Base-by-base conservation (phyloP, 2,797 vertebrate species). In the Schizopygopsis malacanthus region DNA sequence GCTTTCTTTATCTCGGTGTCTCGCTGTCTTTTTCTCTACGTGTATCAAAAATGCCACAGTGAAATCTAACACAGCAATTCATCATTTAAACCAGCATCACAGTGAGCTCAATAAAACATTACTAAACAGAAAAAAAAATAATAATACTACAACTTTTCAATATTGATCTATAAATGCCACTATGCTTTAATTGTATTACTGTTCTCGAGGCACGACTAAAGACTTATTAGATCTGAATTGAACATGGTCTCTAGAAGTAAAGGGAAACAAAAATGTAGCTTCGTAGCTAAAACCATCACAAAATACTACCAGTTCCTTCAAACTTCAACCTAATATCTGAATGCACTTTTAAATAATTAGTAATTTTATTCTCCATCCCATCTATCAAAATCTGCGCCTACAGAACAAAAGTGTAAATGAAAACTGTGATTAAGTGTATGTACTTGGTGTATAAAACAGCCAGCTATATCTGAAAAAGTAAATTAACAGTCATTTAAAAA, bases 301-400 rank as follows among this genome's bases (percentile, higher is more conserved):
- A 92, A 92, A 93, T 90, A 93, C 90, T 89, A 90, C 90, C 87
- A 84, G 85, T 89, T 87, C 10, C 37, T 88, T 92, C 89, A 89
- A 92, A 94, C 91, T 92, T 90, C 91, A 93, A 90, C 92, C 93
- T 92, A 92, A 91, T 91, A 93, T 93, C 92, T 93, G 33, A 72
- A 25, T 20, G 15, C 91, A 89, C 90, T 90, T 89, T 85, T 89
- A 92, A 92, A 91, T 81, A 92, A 91, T 81, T 25, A 89, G 82
- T 92, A 89, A 87, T 90, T 88, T 91, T 91, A 94, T 94, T 92
- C 93, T 91, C 89, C 87, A 87, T 90, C 89, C 83, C 90, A 33
- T 69, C 90, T 90, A 90, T 90, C 61, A 81, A 54, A 81, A 82
- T 79, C 79, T 73, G 43, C 54, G 65, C 45, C 63, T 33, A 88